Evolutionary conservation across 2,888 invertebrate species (phyloP), one percentile per base, ranked within the genome.

Genomic region (Patella caerulea): DNA sequence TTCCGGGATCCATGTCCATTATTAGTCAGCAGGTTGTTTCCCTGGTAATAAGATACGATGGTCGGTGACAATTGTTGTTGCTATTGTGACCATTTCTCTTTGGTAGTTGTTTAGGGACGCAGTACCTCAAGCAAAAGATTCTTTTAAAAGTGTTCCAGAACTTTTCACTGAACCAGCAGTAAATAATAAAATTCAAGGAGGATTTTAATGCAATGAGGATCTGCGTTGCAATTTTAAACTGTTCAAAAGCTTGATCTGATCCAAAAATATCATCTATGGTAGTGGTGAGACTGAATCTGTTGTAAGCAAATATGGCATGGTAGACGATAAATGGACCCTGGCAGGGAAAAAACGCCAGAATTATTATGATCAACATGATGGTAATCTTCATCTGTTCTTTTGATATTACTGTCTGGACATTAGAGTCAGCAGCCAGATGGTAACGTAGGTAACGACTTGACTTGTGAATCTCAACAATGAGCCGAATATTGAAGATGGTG

Each of bases 111-210:
- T 81, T 80, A 12, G 82, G 81, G 74, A 81, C 73, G 78, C 88
- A 88, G 55, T 82, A 79, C 54, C 84, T 83, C 75, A 84, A 79
- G 77, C 88, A 89, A 83, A 91, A 88, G 53, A 87, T 85, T 77
- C 86, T 80, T 83, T 90, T 90, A 81, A 90, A 87, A 5, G 91
- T 91, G 75, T 85, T 85, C 89, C 89, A 88, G 83, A 91, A 91
- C 79, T 89, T 90, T 82, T 91, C 91, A 76, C 90, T 90, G 85
- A 90, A 90, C 91, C 91, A 91, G 79, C 91, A 91, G 82, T 91
- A 91, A 3, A 91, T 82, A 72, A 91, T 85, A 79, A 91, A 91
- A 84, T 91, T 91, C 56, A 90, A 85, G 12, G 90, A 88, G 0
- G 90, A 90, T 79, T 91, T 88, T 19, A 90, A 77, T 3, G 87